Conservation (phyloP, 2,888 invertebrate species). For the Molanna angustata region DNA sequence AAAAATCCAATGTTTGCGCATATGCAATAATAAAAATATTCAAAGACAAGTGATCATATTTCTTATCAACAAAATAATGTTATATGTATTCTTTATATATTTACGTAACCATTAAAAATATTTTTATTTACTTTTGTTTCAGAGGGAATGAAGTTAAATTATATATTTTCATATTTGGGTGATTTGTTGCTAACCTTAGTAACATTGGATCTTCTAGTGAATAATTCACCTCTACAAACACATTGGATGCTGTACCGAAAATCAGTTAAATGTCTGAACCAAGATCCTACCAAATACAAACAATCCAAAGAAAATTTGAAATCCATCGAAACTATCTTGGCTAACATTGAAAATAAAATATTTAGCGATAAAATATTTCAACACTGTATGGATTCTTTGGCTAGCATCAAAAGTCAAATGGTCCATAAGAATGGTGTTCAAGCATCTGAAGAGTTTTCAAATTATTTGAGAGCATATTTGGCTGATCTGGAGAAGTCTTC, state of each 20-base stretch:
- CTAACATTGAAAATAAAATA: conserved; percentile 64
- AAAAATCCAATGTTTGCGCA: too few species aligned
- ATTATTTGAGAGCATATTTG: conserved; percentile 63
- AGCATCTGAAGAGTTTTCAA: conserved; percentile 60
- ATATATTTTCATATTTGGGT: conserved; percentile 57
- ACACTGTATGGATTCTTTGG: conserved; percentile 48
- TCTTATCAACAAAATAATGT: too few species aligned
- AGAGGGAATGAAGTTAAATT: conserved; percentile 52
- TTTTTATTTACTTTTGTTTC: conserved; percentile 34
- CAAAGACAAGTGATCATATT: too few species aligned
- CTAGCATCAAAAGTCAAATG: conserved; percentile 46
- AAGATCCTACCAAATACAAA: conserved; percentile 60
- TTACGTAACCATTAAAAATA: too few species aligned
- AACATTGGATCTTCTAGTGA: conserved; percentile 66
- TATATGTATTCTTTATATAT: too few species aligned
- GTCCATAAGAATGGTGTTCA: conserved; percentile 48
- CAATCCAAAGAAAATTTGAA: conserved; percentile 60
- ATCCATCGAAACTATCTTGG: conserved; percentile 68
- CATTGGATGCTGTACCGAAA: conserved; percentile 80
- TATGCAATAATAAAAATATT: too few species aligned
- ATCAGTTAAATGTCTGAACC: conserved; percentile 65
- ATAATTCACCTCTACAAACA: conserved; percentile 53
- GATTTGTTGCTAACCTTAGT: conserved; percentile 64
- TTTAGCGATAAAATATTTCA: conserved; percentile 71
- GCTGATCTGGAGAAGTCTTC: conserved; percentile 59